Base-by-base conservation (phyloP, 2,113 vertebrate species). In the Polypterus bichir region DNA sequence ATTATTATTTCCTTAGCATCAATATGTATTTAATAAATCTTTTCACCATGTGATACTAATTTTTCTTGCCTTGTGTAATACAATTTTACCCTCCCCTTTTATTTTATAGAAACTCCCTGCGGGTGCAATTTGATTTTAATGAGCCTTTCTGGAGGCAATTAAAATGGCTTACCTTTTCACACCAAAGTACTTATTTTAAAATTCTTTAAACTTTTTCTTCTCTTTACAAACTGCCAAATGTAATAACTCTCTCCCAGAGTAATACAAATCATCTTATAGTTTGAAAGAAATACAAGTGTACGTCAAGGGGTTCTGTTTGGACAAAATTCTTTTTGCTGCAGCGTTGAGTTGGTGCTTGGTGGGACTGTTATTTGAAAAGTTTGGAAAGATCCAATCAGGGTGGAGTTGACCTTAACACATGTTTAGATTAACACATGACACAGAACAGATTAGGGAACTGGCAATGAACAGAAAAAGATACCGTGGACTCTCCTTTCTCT, bases 101-200 rank as follows among this genome's bases (percentile, higher is more conserved):
- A 27, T 51, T 51, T 51, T 51, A 7, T 51, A 9, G 68, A 69
- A 69, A 49, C 62, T 55, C 53, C 70, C 67, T 9, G 61, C 66
- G 72, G 72, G 51, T 68, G 60, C 70, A 68, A 72, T 71, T 57
- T 66, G 60, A 68, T 69, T 77, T 75, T 74, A 63, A 79, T 60
- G 69, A 71, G 66, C 68, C 64, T 73, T 68, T 75, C 77, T 76
- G 68, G 65, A 76, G 69, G 72, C 70, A 76, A 74, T 76, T 77
- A 76, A 76, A 75, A 68, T 70, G 70, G 72, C 74, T 76, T 71
- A 62, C 66, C 70, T 63, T 74, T 69, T 70, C 69, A 73, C 9
- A 63, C 63, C 72, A 65, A 68, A 69, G 66, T 74, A 68, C 72
- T 57, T 1, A 0, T 68, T 72, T 68, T 70, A 70, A 73, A 65